Conservation (phyloP, 2,113 vertebrate genomes). For the Heteronetta atricapilla region DNA sequence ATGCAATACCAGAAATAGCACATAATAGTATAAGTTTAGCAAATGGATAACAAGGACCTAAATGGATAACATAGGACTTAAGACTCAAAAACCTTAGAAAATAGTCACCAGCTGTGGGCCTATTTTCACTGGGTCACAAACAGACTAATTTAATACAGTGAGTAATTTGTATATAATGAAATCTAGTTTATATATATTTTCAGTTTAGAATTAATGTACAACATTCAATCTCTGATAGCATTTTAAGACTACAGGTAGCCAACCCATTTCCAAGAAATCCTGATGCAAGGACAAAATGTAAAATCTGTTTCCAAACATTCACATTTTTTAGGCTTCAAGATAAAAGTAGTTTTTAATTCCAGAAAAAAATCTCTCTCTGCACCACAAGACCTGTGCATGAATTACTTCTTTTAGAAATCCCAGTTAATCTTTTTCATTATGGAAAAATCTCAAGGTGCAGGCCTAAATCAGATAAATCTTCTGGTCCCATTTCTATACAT, state of each 20-base stretch:
- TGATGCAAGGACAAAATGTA: not conserved
- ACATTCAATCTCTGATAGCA: not conserved
- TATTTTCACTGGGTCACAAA: not conserved
- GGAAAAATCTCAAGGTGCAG: not conserved
- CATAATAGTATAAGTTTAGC: not conserved
- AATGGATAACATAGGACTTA: not conserved
- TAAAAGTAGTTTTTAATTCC: not conserved
- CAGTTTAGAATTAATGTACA: not conserved
- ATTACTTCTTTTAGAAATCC: not conserved
- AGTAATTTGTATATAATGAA: not conserved
- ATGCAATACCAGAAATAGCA: not conserved
- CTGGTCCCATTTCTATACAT: not conserved
- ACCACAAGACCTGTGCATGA: accelerated
- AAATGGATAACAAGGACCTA: not conserved
- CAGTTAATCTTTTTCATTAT: not conserved
- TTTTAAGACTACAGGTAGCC: not conserved
- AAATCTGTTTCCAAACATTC: not conserved
- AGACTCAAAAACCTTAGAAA: not conserved
- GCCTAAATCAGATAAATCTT: not conserved
- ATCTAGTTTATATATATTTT: not conserved
- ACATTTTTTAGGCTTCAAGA: not conserved
- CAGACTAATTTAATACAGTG: not conserved
- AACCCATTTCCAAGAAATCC: not conserved
- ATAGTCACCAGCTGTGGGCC: not conserved
- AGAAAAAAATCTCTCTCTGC: not conserved